phyloP scores from a whole-genome alignment of 2,113 vertebrate species.

The Ellobius talpinus region DNA sequence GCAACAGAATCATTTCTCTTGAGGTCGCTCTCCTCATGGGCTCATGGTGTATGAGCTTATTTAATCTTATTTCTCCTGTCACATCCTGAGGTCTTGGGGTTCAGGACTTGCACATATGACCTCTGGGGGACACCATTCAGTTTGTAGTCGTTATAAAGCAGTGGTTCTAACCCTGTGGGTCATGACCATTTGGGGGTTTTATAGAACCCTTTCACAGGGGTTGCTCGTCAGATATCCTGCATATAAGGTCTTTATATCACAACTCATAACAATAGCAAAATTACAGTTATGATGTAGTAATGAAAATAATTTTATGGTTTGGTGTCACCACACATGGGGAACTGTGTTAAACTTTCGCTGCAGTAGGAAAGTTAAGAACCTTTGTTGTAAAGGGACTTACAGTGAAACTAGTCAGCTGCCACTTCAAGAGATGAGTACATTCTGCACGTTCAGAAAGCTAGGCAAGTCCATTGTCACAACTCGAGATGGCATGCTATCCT shows the following conservation, averaged over 20 bases:
- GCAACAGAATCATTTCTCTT: fast-evolving
- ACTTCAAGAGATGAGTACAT: neutral
- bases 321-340: neutral
- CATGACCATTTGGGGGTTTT: neutral
- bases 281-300: neutral
- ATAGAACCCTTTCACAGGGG: neutral
- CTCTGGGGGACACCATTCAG: neutral
- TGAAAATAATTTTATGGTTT: neutral
- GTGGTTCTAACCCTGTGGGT: neutral
- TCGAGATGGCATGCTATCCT: no score
- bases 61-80: neutral
- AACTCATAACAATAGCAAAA: neutral
- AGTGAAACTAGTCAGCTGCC: neutral
- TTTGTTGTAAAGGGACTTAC: neutral
- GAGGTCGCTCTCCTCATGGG: neutral
- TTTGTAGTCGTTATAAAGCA: neutral
- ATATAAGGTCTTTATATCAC: neutral
- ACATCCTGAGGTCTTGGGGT: neutral
- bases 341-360: neutral
- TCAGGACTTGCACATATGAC: neutral
- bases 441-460: fast-evolving
- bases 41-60: neutral
- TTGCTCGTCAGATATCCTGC: neutral
- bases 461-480: neutral
- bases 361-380: neutral